Base-by-base conservation (phyloP, 1,140 invertebrate genomes). In the Planococcus citri region DNA sequence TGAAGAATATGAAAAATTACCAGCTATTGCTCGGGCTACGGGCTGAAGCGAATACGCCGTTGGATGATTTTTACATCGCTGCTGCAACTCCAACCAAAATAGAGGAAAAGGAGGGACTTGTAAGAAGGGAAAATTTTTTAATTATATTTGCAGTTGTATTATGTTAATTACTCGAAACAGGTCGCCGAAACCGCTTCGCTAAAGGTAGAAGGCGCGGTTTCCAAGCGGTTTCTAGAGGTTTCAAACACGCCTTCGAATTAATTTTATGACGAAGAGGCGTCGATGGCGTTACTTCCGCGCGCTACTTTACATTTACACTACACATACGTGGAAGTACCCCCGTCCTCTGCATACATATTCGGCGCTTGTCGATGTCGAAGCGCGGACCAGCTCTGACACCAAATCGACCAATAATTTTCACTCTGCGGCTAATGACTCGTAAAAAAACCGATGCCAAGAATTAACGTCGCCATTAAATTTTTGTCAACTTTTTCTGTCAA, bases 181-280 rank as follows among this genome's bases (percentile, higher is more conserved):
- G 60, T 64, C 60, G 9, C 60, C 60, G 60, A 25, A 64, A 25
- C 60, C 25, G 60, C 22, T 64, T 64, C 21, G 60, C 60, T 25
- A 22, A 22, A n/a, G 51, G 60, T 51, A 20, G 41, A 51, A 64
- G 60, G 60, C 60, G 60, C 60, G 60, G 60, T 64, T 64, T 64
- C 60, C 3, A 64, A 64, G 60, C 60, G 25, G 60, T 58, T 58
- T 58, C 51, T 58, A 20, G 51, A 58, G 51, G 51, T 64, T 64
- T 27, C 22, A 20, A 64, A 25, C 60, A 64, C 60, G 60, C 60
- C 60, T 64, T 64, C 60, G 60, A 64, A 64, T 64, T 64, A 64
- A 64, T 64, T 64, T 64, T 25, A 64, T 27, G 60, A 64, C 22
- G 60, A 64, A 64, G 60, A 64, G 60, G 60, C 60, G 60, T 64